These are phyloP conservation scores for Erpetoichthys calabaricus DNA, from an alignment of 2,797 vertebrate genomes.

Conservation along the genomic window DNA sequence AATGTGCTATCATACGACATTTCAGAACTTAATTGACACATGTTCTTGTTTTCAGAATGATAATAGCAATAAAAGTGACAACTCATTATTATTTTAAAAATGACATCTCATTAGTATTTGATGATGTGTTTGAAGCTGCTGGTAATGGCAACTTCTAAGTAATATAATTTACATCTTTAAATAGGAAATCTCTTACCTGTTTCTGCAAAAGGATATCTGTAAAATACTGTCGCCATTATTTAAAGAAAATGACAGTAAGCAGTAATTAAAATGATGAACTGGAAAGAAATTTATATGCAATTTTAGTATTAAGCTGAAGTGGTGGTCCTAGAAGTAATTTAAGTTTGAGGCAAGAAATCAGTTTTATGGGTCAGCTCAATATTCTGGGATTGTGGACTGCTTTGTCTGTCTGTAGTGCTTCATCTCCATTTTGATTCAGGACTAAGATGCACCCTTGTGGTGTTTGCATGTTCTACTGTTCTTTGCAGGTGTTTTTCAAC, in stretches of 20 bases:
- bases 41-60: conserved; percentile 52
- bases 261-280: neutral
- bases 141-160: conserved; percentile 49
- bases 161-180: conserved; percentile 13
- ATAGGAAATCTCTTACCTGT: conserved; percentile 14
- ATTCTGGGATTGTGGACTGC: too few species aligned
- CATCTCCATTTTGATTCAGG: too few species aligned
- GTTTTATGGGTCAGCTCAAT: too few species aligned
- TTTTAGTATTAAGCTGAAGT: too few species aligned
- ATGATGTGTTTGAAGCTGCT: conserved; percentile 45
- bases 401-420: too few species aligned
- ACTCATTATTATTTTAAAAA: conserved; percentile 57
- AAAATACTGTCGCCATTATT: neutral
- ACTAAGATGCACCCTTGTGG: too few species aligned
- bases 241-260: neutral
- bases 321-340: too few species aligned
- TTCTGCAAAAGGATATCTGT: conserved; percentile 5
- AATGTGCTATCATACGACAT: conserved; percentile 41
- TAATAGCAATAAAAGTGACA: conserved; percentile 49
- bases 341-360: too few species aligned
- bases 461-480: too few species aligned
- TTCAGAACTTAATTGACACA: conserved; percentile 59
- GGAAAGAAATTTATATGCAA: too few species aligned
- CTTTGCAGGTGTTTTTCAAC: too few species aligned
- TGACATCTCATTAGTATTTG: conserved; percentile 59